These are phyloP conservation scores for Drosophila neocordata DNA, from an alignment of 1,140 invertebrate genomes.

Conservation along the genomic window DNA sequence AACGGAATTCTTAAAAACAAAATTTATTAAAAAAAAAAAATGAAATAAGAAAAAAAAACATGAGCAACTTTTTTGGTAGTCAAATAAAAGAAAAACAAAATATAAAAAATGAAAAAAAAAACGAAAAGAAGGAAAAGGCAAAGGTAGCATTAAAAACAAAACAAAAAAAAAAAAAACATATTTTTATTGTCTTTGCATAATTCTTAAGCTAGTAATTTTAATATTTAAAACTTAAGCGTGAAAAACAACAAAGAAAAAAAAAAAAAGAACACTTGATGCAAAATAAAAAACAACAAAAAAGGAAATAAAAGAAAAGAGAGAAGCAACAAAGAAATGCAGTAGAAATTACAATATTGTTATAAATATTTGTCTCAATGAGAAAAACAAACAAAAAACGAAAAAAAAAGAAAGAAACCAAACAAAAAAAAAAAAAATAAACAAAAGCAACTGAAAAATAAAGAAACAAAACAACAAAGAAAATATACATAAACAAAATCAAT, in stretches of 20 bases:
- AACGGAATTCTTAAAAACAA: constrained; percentile 22
- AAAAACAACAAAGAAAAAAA: constrained; percentile 64
- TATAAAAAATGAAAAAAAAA: constrained; percentile 22
- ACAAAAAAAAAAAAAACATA: constrained; percentile 54
- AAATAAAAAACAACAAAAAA: constrained; percentile 16
- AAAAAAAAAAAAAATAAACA: constrained; percentile 20
- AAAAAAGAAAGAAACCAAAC: constrained; percentile 35
- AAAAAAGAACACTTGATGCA: constrained; percentile 1
- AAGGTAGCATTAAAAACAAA: constrained; percentile 58
- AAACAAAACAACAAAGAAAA: constrained; percentile 64
- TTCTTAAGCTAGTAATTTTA: constrained; percentile 80
- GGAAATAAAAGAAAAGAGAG: constrained; percentile 41
- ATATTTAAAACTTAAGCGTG: constrained; percentile 70
- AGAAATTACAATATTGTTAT: constrained; percentile 79
- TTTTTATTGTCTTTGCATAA: constrained; percentile 81
- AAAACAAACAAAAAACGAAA: constrained; percentile 35
- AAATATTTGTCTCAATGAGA: constrained; percentile 80
- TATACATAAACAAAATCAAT: constrained; percentile 42
- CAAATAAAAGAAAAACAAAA: constrained; percentile 12
- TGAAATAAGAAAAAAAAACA: constrained; percentile 2
- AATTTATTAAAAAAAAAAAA: constrained; percentile 23
- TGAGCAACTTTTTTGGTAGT: constrained; percentile 44
- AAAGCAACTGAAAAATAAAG: constrained; percentile 34
- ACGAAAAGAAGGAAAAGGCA: constrained; percentile 10
- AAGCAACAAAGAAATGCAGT: constrained; percentile 38